Base-by-base conservation (phyloP, 2,797 vertebrate genomes). In the Percopsis omiscomaycus region DNA sequence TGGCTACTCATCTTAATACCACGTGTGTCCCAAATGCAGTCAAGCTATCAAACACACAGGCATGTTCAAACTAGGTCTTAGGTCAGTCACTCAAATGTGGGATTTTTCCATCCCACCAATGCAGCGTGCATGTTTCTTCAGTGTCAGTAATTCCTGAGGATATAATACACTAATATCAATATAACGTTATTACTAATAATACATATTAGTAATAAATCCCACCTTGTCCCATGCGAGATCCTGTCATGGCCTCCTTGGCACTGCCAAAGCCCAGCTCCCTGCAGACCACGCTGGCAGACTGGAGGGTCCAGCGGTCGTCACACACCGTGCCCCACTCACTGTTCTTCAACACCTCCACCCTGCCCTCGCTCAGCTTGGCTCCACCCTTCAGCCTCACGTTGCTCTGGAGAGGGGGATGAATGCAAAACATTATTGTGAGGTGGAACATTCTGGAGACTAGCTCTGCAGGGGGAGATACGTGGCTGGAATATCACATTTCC, bases 191-290 rank as follows among this genome's bases (percentile, higher is more conserved):
- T 22, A 22, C 22, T 22, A 22, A 22, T 22, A 22, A 22, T 22
- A 22, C 22, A 22, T 1, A 22, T 22, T 37, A 37, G 32, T 37
- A 37, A 37, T 37, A 37, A 5, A 37, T 5, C 91, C 92, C 59
- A 98, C 97, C 96, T 92, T 98, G 95, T 6, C 97, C 96, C 96
- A 99, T 95, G 64, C 96, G 94, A 1, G 92, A 95, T 12, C 97
- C 95, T 0, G 91, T 95, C 58, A 98, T 89, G 14, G 97, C 95
- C 74, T 98, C 96, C 81, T 94, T 96, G 74, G 97, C 96, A 0
- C 93, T 96, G 67, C 97, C 97, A 0, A 96, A 99, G 75, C 97
- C 96, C 71, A 99, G 92, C 86, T 98, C 95, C 1, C 97, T 94
- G 91, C 97, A 99, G 71, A 98, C 93, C 3, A 99, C 94, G 0